Conservation (phyloP, 2,113 vertebrate species). For the Percina caprodes region DNA sequence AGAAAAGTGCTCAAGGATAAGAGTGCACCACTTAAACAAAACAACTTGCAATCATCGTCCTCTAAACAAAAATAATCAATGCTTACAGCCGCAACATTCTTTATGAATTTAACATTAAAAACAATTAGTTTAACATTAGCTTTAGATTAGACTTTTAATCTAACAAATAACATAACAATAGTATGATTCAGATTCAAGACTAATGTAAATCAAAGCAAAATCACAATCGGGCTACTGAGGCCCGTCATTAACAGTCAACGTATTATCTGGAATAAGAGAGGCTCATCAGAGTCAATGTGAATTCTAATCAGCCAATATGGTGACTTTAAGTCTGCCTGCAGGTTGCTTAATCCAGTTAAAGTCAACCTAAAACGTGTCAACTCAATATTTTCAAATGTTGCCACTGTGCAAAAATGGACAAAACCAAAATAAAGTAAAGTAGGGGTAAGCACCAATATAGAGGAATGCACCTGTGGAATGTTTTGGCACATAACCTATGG, state of each 20-base stretch:
- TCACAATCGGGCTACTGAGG: neutral
- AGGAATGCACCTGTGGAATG: neutral
- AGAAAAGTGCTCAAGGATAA: conserved; percentile 30
- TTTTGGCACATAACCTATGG: conserved; percentile 32
- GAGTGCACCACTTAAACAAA: conserved; percentile 17
- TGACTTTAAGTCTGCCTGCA: neutral
- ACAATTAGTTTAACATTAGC: neutral
- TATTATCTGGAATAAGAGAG: neutral
- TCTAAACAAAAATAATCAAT: neutral
- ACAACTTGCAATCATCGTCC: neutral
- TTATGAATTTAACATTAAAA: neutral
- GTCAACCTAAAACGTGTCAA: neutral
- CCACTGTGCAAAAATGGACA: neutral
- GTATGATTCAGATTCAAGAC: neutral
- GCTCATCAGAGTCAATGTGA: neutral
- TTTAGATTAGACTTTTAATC: neutral
- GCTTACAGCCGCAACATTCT: neutral
- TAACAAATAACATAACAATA: conserved; percentile 8
- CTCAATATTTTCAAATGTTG: neutral
- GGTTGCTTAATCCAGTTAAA: neutral
- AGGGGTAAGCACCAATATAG: conserved; percentile 12
- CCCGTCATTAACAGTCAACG: neutral
- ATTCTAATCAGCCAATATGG: neutral
- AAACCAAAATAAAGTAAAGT: neutral
- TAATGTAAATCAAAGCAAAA: conserved; percentile 17